These are phyloP conservation scores for Eospalax fontanierii DNA, from an alignment of 2,797 vertebrate genomes.

Conservation along the genomic window DNA sequence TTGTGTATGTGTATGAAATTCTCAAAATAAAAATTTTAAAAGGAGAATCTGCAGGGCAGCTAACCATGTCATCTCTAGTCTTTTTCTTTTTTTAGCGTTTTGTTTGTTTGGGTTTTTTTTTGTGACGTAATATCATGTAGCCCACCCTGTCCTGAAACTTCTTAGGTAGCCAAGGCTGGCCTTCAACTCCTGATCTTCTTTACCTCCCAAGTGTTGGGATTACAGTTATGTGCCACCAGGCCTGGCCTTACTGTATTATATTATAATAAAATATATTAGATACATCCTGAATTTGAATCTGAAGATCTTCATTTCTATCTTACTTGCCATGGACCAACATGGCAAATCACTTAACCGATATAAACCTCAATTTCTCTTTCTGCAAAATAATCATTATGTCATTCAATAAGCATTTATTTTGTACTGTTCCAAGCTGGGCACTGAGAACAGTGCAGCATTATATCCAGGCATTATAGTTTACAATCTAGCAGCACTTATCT, in stretches of 20 bases:
- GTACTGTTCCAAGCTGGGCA: not conserved
- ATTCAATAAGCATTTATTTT: conserved; percentile 39
- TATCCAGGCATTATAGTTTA: not conserved
- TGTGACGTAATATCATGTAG: not conserved
- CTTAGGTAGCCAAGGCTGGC: not conserved
- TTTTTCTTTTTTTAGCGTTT: not conserved
- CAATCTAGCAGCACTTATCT: conserved; percentile 3
- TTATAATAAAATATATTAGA: not conserved
- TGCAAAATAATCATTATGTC: conserved; percentile 52
- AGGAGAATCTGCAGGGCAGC: not conserved
- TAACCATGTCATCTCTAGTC: not conserved
- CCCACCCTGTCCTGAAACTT: not conserved
- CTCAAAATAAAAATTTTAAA: not conserved
- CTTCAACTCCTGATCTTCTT: not conserved
- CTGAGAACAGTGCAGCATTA: conserved; percentile 8
- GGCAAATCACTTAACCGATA: conserved; percentile 22
- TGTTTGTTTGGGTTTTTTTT: not conserved
- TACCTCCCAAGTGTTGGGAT: not conserved
- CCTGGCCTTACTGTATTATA: not conserved
- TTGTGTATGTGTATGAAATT: not conserved
- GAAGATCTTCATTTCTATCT: conserved; percentile 50
- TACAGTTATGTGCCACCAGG: not conserved
- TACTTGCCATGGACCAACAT: conserved; percentile 18
- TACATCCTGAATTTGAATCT: not conserved
- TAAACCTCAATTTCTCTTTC: not conserved